Percentiles rank a stretch among this genome's conserved stretches.
These are phyloP conservation scores for Formica aserva DNA, from an alignment of 2,888 invertebrate genomes.

Conservation along the genomic window DNA sequence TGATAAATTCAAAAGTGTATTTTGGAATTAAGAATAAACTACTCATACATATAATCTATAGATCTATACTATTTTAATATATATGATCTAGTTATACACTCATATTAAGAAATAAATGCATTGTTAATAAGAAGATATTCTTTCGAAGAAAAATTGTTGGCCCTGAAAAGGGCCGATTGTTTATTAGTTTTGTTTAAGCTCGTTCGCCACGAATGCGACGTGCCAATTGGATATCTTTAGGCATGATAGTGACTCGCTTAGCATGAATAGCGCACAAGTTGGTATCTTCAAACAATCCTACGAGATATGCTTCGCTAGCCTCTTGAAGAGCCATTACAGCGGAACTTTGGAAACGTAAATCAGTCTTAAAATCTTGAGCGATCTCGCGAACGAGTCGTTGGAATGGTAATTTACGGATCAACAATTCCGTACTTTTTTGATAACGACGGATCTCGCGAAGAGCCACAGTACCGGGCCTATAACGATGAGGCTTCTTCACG, in stretches of 20 bases:
- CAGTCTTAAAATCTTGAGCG: slow-evolving; percentile 91
- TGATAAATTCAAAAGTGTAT: not conserved
- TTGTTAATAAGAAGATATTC: not conserved
- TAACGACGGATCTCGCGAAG: slow-evolving; percentile 90
- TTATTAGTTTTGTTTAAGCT: slow-evolving; percentile 85
- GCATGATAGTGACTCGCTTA: slow-evolving; percentile 71
- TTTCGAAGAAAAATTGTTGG: slow-evolving; percentile 63
- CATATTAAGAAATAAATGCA: not conserved
- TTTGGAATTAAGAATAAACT: not conserved
- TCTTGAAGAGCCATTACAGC: slow-evolving; percentile 90
- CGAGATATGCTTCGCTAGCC: slow-evolving; percentile 80
- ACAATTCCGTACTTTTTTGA: slow-evolving; percentile 91
- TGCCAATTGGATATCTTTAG: slow-evolving; percentile 72
- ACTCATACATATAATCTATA: too few species aligned
- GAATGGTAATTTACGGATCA: slow-evolving; percentile 91
- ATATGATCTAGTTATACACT: not conserved
- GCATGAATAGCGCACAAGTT: slow-evolving; percentile 71
- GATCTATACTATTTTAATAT: too few species aligned
- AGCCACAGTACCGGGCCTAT: slow-evolving; percentile 90
- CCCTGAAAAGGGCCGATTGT: slow-evolving; percentile 74
- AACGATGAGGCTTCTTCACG: slow-evolving; percentile 86
- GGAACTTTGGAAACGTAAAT: slow-evolving; percentile 90
- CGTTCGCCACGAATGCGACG: slow-evolving; percentile 94
- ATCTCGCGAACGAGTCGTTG: slow-evolving; percentile 91
- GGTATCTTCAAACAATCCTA: slow-evolving; percentile 70